Base-by-base conservation (phyloP, 2,113 vertebrate genomes). In the Cromileptes altivelis region DNA sequence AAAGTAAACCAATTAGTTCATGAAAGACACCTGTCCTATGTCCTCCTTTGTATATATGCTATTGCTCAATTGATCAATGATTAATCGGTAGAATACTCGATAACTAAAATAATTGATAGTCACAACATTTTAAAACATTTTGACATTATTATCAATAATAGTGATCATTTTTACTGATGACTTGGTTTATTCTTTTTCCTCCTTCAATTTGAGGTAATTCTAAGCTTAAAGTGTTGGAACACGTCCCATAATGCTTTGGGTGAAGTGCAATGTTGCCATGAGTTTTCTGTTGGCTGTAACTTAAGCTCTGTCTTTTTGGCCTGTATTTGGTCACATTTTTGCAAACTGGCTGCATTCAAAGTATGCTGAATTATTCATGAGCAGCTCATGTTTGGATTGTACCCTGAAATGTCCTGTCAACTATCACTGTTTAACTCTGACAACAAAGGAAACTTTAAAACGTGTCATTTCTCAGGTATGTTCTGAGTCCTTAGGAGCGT, bases 361-460 rank as follows among this genome's bases (percentile, higher is more conserved):
- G 2, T n/a, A 12, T 11, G 53, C 53, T 21, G 21, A n/a, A 55
- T 55, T n/a, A 18, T 6, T 13, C 17, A 17, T 17, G 4, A 17
- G 49, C 4, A 55, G 21, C 53, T 55, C 49, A 1, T 15, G 0
- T 50, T 18, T 50, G 14, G 0, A 6, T 0, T 18, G 4, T 4
- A 17, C 14, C 14, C 14, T 15, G 3, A 15, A 17, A 55, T 12
- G 6, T 15, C 25, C 23, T 1, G 13, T 25, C 4, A 14, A 7
- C 1, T 25, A 14, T 27, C 23, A 57, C 12, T 27, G n/a, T 4
- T 14, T 57, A 14, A 57, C 56, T 57, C 14, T 4, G 15, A 40
- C 4, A 62, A 9, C 1, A 1, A 40, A 21, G 60, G 21, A 40
- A 62, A 6, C 2, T 37, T 12, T 12, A 61, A 61, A 33, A 37